Percentiles rank a stretch among this genome's conserved stretches.
phyloP scores from a whole-genome alignment of 1,140 invertebrate species.

The Himalopsyche phryganea region DNA sequence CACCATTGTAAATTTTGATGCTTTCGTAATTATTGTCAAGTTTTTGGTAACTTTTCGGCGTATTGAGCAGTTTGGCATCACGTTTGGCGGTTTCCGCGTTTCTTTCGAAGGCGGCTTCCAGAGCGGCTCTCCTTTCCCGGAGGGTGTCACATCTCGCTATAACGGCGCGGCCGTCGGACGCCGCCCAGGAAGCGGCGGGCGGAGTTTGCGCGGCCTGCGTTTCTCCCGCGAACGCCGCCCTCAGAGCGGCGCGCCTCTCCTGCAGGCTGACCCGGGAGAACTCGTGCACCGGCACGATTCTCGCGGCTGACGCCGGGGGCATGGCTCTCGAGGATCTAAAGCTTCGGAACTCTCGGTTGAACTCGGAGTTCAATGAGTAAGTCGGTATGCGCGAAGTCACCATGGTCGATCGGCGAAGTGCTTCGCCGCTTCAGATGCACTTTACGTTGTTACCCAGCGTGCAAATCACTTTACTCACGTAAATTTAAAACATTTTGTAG shows the following conservation, averaged over 20 bases:
- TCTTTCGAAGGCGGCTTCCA: constrained; percentile 29
- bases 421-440: too few species aligned
- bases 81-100: constrained; percentile 23
- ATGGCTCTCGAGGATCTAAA: constrained; percentile 50
- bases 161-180: constrained; percentile 38
- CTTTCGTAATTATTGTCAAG: background rate
- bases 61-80: constrained; percentile 13
- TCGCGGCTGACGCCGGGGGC: constrained; percentile 45
- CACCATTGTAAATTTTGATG: background rate
- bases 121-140: constrained; percentile 26
- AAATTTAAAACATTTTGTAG: too few species aligned
- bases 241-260: constrained; percentile 48
- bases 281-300: constrained; percentile 52
- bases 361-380: constrained; percentile 54
- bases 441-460: too few species aligned
- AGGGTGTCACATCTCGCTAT: constrained; percentile 28
- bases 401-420: constrained; percentile 34
- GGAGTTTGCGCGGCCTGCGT: constrained; percentile 49
- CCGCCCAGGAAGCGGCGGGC: constrained; percentile 48
- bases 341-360: constrained; percentile 56
- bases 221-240: constrained; percentile 49
- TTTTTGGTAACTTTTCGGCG: constrained; percentile 1
- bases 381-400: constrained; percentile 55
- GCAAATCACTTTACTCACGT: too few species aligned
- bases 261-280: constrained; percentile 51